A percentile compares a stretch with the other conserved stretches of the same genome.
Evolutionary conservation across 1,140 invertebrate genomes (phyloP).

Genomic region (Chlorops oryzae): DNA sequence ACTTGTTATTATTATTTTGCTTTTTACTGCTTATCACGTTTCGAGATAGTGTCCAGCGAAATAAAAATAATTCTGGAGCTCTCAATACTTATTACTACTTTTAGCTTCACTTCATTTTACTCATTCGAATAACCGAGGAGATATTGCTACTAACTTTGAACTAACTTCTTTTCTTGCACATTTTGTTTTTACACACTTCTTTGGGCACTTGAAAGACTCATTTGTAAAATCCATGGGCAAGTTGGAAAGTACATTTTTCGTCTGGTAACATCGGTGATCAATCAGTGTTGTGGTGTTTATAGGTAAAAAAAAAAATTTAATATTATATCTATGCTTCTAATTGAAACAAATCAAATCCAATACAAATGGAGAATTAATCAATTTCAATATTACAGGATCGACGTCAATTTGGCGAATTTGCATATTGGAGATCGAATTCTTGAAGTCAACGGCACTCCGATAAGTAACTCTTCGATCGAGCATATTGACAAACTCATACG

Average conservation of each 20-base stretch:
- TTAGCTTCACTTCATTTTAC: too few relatives aligned
- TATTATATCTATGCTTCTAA: background rate
- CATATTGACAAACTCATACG: constrained; percentile 70
- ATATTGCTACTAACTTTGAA: too few relatives aligned
- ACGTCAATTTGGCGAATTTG: constrained; percentile 74
- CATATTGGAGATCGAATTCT: constrained; percentile 86
- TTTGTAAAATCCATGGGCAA: constrained; percentile 44
- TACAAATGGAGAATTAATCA: background rate
- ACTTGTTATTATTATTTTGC: too few relatives aligned
- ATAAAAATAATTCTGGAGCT: too few relatives aligned
- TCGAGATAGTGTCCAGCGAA: too few relatives aligned
- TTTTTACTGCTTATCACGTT: too few relatives aligned
- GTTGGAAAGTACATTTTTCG: constrained; percentile 42
- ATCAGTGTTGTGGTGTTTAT: constrained; percentile 44
- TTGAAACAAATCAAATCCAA: background rate
- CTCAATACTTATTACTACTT: too few relatives aligned
- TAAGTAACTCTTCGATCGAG: constrained; percentile 66
- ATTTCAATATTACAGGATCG: constrained; percentile 56
- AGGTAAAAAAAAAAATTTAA: constrained; percentile 40
- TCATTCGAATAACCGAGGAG: too few relatives aligned
- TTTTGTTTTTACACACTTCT: constrained; percentile 16
- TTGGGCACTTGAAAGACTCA: constrained; percentile 15
- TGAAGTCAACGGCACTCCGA: constrained; percentile 85
- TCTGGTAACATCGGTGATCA: constrained; percentile 39
- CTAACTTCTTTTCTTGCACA: too few relatives aligned